Evolutionary conservation across 1,140 invertebrate genomes (phyloP), one percentile per base, ranked within the genome.

Genomic region (Protaetia brevitarsis): DNA sequence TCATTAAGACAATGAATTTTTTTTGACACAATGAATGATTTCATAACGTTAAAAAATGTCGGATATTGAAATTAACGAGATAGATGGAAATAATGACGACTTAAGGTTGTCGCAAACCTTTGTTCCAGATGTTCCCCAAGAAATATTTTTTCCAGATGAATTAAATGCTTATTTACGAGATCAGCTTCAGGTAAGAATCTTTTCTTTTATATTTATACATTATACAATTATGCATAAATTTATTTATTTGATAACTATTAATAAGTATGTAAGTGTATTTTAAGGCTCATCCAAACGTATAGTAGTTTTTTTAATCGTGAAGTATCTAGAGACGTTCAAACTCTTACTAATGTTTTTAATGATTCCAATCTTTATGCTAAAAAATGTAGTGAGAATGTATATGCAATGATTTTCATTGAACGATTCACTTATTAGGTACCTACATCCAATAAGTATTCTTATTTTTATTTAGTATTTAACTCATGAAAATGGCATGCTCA

Each of bases 401-500:
- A n/a, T n/a, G n/a, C n/a, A n/a, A n/a, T n/a, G n/a, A n/a, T n/a
- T n/a, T n/a, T n/a, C n/a, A n/a, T n/a, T n/a, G n/a, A n/a, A n/a
- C n/a, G n/a, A n/a, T n/a, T n/a, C n/a, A n/a, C n/a, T n/a, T n/a
- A n/a, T n/a, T n/a, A n/a, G n/a, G n/a, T n/a, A n/a, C n/a, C n/a
- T n/a, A n/a, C n/a, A n/a, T n/a, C n/a, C n/a, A n/a, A n/a, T n/a
- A n/a, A n/a, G 4, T 21, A 45, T 19, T 37, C 27, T 64, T 23
- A 19, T 26, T 60, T 16, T 63, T 41, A 62, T 68, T 31, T 37
- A 82, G 79, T 76, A 78, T 71, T 68, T 80, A 27, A 72, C 64
- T 21, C 69, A 74, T 19, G 78, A 81, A 72, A 81, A 80, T 74
- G 74, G 72, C 1, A 70, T 70, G 62, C 59, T 77, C 16, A 69